A percentile compares a stretch with the other conserved stretches of the same genome.
These are phyloP conservation scores for Drosophila algonquin DNA, from an alignment of 2,888 invertebrate genomes.

Conservation along the genomic window DNA sequence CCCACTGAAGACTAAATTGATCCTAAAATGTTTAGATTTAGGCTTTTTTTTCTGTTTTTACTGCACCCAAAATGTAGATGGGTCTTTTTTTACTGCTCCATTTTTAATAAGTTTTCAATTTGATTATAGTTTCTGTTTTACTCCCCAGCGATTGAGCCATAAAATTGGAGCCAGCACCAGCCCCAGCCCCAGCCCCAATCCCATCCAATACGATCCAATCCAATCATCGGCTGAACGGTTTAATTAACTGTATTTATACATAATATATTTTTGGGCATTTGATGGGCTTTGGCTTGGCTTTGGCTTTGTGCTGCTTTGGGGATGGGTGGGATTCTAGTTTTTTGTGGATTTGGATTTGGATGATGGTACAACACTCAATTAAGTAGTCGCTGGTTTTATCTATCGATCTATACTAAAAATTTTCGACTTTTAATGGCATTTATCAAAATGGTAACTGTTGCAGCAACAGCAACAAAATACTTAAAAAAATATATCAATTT, in stretches of 20 bases:
- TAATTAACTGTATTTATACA: slow-evolving; percentile 68
- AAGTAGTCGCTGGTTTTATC: slow-evolving; percentile 47
- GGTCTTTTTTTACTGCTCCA: slow-evolving; percentile 56
- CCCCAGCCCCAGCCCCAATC: not conserved
- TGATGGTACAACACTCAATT: slow-evolving; percentile 66
- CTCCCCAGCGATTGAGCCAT: slow-evolving; percentile 67
- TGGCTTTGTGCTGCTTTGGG: slow-evolving; percentile 9
- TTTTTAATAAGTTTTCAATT: slow-evolving; percentile 76
- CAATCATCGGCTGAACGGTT: slow-evolving; percentile 30
- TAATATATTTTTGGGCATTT: slow-evolving; percentile 19
- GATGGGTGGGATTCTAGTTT: slow-evolving; percentile 31
- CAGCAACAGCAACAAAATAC: slow-evolving; percentile 11
- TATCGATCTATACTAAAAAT: slow-evolving; percentile 59
- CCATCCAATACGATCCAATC: too few species aligned
- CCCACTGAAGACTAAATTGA: slow-evolving; percentile 26
- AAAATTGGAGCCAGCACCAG: slow-evolving; percentile 52
- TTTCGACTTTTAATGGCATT: slow-evolving; percentile 63
- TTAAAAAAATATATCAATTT: slow-evolving; percentile 41
- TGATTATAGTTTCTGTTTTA: slow-evolving; percentile 51
- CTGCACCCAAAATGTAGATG: slow-evolving; percentile 9
- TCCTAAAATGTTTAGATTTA: slow-evolving; percentile 17
- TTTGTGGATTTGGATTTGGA: too few species aligned
- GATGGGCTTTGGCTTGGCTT: not conserved
- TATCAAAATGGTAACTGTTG: slow-evolving; percentile 67
- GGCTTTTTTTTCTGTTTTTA: slow-evolving; percentile 14